phyloP scores from a whole-genome alignment of 2,797 vertebrate genomes.

The Tauraco hartlaubi region DNA sequence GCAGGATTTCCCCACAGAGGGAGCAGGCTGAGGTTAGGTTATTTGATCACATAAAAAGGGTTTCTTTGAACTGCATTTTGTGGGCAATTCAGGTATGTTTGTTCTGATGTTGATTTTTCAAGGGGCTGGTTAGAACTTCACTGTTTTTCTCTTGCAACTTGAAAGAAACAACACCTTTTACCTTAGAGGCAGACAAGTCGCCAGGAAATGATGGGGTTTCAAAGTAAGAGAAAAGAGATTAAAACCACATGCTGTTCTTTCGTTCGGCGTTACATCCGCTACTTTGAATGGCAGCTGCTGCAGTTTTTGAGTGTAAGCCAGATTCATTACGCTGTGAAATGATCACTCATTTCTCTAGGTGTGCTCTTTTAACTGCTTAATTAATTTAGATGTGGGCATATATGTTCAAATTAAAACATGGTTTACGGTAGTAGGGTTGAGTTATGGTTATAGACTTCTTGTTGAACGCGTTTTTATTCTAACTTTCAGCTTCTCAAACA shows the following conservation, averaged over 20 bases:
- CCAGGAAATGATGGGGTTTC: slow-evolving; percentile 67
- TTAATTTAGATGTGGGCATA: slow-evolving; percentile 58
- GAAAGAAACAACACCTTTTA: slow-evolving; percentile 66
- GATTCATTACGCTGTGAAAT: slow-evolving; percentile 61
- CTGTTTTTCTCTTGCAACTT: not conserved
- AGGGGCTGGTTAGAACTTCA: slow-evolving; percentile 43
- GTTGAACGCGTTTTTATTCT: not conserved
- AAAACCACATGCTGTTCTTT: slow-evolving; percentile 62
- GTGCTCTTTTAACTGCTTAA: slow-evolving; percentile 64
- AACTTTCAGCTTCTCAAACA: not conserved
- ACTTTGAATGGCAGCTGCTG: slow-evolving; percentile 62
- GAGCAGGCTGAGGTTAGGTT: slow-evolving; percentile 6
- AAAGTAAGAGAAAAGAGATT: slow-evolving; percentile 67
- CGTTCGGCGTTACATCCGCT: slow-evolving; percentile 11
- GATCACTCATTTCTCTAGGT: slow-evolving; percentile 66
- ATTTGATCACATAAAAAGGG: slow-evolving; percentile 15
- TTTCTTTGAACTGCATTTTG: slow-evolving; percentile 53
- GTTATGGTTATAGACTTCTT: not conserved
- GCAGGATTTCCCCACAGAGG: slow-evolving; percentile 10
- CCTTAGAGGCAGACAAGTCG: slow-evolving; percentile 56
- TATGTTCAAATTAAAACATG: slow-evolving; percentile 42
- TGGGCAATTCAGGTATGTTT: slow-evolving; percentile 47
- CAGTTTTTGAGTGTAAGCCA: slow-evolving; percentile 41
- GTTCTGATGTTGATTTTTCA: slow-evolving; percentile 62
- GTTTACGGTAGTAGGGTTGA: not conserved